These are phyloP conservation scores for Enteromius viviparus DNA, from an alignment of 2,797 vertebrate species.

Conservation along the genomic window DNA sequence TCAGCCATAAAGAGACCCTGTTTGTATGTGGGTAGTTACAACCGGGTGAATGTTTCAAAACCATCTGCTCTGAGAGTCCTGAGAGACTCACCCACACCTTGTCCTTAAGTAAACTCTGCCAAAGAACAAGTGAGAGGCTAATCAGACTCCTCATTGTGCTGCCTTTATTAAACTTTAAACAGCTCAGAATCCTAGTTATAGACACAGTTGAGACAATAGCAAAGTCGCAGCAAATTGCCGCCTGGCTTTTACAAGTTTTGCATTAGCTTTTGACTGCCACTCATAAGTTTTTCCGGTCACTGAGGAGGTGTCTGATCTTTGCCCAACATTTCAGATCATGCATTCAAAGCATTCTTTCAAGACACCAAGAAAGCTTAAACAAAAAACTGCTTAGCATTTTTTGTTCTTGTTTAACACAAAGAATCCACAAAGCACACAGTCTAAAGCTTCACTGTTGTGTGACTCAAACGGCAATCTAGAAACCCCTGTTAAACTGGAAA, in stretches of 20 bases:
- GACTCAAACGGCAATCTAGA: neutral
- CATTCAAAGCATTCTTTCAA: neutral
- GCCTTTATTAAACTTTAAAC: conserved; percentile 13
- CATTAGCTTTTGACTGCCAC: conserved; percentile 17
- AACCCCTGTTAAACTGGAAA: conserved; percentile 4
- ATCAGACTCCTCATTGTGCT: conserved; percentile 24
- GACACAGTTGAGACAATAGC: neutral
- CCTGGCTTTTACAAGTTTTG: neutral
- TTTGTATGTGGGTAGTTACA: conserved; percentile 2
- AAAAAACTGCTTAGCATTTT: neutral
- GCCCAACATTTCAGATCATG: neutral
- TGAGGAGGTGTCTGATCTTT: conserved; percentile 1
- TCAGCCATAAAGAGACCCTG: neutral
- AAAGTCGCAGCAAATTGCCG: neutral
- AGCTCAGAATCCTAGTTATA: conserved; percentile 1
- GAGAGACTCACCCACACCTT: conserved; percentile 2
- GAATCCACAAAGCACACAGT: neutral
- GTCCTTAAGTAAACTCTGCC: conserved; percentile 28
- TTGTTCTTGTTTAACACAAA: conserved; percentile 3
- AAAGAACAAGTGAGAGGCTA: conserved; percentile 4
- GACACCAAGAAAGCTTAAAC: neutral
- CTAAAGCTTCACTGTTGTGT: neutral
- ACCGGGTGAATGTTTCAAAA: conserved; percentile 2
- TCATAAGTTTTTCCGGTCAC: conserved; percentile 17
- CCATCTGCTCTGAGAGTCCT: conserved; percentile 2